Conservation (phyloP, 2,888 invertebrate species). For the Leptinotarsa juncta region DNA sequence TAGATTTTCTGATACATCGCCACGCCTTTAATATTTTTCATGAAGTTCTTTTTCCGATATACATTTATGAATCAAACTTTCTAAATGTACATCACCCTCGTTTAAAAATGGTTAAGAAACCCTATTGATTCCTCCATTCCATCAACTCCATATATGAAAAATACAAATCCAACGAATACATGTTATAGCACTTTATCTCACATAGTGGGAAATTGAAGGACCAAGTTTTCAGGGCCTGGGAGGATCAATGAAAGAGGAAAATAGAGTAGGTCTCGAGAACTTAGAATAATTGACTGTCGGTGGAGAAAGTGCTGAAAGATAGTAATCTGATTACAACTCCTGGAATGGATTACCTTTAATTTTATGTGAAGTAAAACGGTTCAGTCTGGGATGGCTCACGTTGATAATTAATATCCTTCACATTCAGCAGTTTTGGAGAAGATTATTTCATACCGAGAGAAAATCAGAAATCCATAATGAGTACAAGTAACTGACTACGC, state of each 20-base stretch:
- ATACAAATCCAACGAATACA: neutral
- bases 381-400: slow-evolving; percentile 26
- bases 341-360: slow-evolving; percentile 40
- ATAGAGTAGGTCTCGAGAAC: slow-evolving; percentile 24
- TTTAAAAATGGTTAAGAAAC: neutral
- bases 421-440: no score
- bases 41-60: no score
- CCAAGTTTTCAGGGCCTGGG: neutral
- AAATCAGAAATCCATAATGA: no score
- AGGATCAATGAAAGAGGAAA: slow-evolving; percentile 17
- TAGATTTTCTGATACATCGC: no score
- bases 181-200: neutral
- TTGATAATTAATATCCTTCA: neutral
- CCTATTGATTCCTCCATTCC: neutral
- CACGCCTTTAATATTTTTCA: no score
- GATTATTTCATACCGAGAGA: no score
- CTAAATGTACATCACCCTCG: no score
- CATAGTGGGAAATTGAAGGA: neutral
- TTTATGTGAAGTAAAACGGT: slow-evolving; percentile 36
- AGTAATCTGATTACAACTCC: slow-evolving; percentile 41
- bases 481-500: no score
- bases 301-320: slow-evolving; percentile 37
- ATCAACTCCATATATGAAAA: neutral
- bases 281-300: slow-evolving; percentile 35
- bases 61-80: no score